Conservation (phyloP, 2,113 vertebrate species). For the Puntigrus tetrazona region DNA sequence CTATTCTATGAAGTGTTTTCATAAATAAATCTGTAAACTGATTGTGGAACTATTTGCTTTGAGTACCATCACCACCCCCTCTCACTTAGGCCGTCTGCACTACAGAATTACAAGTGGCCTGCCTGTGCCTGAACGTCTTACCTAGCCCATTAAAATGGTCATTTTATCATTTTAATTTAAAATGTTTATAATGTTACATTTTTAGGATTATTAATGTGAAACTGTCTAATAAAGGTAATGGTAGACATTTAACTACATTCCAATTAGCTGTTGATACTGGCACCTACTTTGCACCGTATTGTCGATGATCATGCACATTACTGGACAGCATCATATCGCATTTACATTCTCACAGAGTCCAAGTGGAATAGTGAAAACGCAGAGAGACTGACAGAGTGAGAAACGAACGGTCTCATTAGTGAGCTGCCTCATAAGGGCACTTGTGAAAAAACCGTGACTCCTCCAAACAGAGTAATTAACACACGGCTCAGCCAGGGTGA, state of each 20-base stretch:
- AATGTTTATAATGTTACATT: no score
- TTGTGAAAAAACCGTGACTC: neutral
- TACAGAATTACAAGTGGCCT: neutral
- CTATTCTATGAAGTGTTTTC: neutral
- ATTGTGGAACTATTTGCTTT: neutral
- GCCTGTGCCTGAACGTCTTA: neutral
- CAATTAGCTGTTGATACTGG: neutral
- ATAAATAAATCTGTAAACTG: neutral
- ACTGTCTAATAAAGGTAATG: neutral
- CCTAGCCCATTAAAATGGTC: no score
- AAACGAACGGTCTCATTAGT: slow-evolving; percentile 4
- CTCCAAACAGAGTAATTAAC: slow-evolving; percentile 52
- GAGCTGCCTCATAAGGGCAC: neutral
- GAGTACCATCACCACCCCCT: neutral
- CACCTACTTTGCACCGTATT: neutral
- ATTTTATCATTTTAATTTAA: no score
- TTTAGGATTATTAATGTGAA: neutral
- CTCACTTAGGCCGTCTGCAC: neutral
- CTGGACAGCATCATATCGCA: neutral
- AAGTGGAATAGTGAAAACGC: neutral
- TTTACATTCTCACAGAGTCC: neutral
- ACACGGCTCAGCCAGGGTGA: slow-evolving; percentile 16
- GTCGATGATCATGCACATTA: neutral
- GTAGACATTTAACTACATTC: neutral
- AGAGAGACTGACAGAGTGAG: neutral